Evolutionary conservation across 2,888 invertebrate species (phyloP), one percentile per base, ranked within the genome.

Genomic region (Myopa testacea): DNA sequence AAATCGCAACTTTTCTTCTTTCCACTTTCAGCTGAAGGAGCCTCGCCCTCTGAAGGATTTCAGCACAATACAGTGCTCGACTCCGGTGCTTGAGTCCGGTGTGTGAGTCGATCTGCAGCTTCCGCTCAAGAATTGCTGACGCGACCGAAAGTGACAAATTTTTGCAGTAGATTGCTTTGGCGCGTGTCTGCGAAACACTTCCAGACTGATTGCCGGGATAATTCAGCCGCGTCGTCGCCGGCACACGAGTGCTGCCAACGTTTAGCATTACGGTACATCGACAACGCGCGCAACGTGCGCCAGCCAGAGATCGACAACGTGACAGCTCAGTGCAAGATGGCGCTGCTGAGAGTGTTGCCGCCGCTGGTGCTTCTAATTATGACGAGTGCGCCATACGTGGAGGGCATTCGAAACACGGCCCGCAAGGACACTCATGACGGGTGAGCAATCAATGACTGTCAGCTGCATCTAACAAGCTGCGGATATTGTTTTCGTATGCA

Each of bases 321-420:
- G 65, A 65, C 65, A 75, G 19, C 74, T 75, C 58, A 37, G 34
- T 37, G 55, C 65, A 75, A 75, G 65, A 65, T 75, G 68, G 40
- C 16, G 40, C 26, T 7, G 58, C 16, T 63, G 82, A 84, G 84
- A 85, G 84, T 85, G 84, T 86, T 86, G 86, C 86, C 84, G 84
- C 86, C 86, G 86, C 86, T 88, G 86, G 87, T 86, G 84, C 84
- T 88, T 86, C 85, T 89, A 88, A 88, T 89, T 88, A 89, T 89
- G 85, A 84, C 86, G 85, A 86, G 87, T 86, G 85, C 83, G 77
- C 83, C 85, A 77, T 83, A 85, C 88, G 85, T 86, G 85, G 81
- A 84, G 80, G 86, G 88, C 88, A 89, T 89, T 85, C 86, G 87
- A 84, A 89, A 89, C 83, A 83, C 81, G 83, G 80, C 78, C 80